Evolutionary conservation across 2,888 invertebrate genomes (phyloP).

Genomic region (Dendrolimus pini): DNA sequence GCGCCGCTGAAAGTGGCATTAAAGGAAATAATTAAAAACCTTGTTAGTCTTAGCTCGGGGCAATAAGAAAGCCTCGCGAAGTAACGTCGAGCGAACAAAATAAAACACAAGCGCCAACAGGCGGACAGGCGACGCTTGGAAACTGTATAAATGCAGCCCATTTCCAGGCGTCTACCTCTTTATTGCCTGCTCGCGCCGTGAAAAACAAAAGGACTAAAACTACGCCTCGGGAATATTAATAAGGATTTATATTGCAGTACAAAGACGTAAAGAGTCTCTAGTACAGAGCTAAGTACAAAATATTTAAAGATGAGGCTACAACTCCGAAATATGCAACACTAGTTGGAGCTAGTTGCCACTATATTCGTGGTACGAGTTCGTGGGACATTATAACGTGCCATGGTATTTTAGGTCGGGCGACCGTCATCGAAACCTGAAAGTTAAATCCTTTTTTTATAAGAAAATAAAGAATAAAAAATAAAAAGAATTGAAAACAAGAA

Average conservation of each 20-base stretch:
- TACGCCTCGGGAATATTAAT: conserved; percentile 57
- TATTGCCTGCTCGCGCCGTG: conserved; percentile 60
- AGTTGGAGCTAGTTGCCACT: no score
- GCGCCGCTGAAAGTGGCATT: conserved; percentile 58
- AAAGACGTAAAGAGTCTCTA: conserved; percentile 25
- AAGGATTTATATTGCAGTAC: conserved; percentile 44
- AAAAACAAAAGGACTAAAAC: conserved; percentile 65
- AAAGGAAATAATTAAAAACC: conserved; percentile 75
- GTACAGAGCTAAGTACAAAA: neutral
- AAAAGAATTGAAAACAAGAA: no score
- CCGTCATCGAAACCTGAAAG: no score
- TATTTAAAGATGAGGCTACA: no score
- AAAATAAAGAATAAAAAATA: no score
- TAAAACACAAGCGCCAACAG: conserved; percentile 44
- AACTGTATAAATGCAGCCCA: conserved; percentile 67
- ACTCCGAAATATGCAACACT: no score
- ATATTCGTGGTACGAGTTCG: no score
- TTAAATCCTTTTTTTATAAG: no score
- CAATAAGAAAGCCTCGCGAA: conserved; percentile 60
- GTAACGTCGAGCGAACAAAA: conserved; percentile 57
- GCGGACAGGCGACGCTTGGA: conserved; percentile 29
- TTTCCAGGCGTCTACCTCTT: conserved; percentile 65
- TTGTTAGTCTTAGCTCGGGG: conserved; percentile 63
- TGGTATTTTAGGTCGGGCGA: no score
- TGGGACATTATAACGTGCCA: no score